A percentile compares a stretch with the other conserved stretches of the same genome.
phyloP scores from a whole-genome alignment of 2,888 invertebrate species.

The Drosophila paramelanica region DNA sequence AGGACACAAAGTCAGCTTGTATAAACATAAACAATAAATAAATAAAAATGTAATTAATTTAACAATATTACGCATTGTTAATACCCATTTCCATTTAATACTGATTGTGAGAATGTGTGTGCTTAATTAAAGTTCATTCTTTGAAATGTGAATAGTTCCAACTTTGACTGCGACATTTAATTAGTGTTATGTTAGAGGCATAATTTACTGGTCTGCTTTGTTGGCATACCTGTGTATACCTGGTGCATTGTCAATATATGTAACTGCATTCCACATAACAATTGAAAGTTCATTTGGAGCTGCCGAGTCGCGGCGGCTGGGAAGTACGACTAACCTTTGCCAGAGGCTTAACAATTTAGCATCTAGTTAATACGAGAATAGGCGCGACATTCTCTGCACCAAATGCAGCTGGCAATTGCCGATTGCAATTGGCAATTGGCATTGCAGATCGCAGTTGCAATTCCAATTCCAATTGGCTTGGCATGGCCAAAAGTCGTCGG shows the following conservation, averaged over 20 bases:
- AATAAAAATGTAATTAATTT: too few species aligned
- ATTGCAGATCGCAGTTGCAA: constrained; percentile 25
- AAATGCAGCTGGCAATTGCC: constrained; percentile 68
- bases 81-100: too few species aligned
- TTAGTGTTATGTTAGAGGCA: background rate
- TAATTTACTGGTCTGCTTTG: background rate
- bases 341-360: constrained; percentile 58
- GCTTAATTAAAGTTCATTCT: background rate
- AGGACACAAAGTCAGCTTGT: too few species aligned
- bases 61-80: too few species aligned
- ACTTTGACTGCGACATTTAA: background rate
- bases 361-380: constrained; percentile 68
- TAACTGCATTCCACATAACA: constrained; percentile 33
- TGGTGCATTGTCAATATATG: constrained; percentile 13
- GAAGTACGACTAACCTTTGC: constrained; percentile 54
- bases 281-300: constrained; percentile 47
- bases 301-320: background rate
- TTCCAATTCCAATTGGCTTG: constrained; percentile 59
- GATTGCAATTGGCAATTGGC: constrained; percentile 13
- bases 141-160: background rate
- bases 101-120: too few species aligned
- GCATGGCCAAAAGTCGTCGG: constrained; percentile 54
- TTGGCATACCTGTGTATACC: constrained; percentile 1
- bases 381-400: constrained; percentile 78
- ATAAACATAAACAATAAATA: too few species aligned